These are phyloP conservation scores for Clytia hemisphaerica DNA, from an alignment of 30 jellyfish, hydroid and myxozoan species.

Conservation along the genomic window DNA sequence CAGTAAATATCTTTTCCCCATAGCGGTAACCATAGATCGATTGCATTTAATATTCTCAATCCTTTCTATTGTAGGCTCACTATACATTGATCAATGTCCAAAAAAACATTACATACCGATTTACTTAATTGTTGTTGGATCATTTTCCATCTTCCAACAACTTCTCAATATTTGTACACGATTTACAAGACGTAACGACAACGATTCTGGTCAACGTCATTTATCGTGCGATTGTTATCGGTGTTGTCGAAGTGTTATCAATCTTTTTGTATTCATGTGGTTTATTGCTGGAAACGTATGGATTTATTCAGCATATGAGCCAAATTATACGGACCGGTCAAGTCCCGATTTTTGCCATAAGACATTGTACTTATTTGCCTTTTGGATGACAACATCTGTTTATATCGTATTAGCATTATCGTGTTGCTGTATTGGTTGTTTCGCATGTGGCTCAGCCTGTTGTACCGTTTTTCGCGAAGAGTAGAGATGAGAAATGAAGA, in stretches of 20 bases:
- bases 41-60: too few species aligned
- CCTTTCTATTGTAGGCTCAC: slow-evolving; percentile 16
- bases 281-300: slow-evolving; percentile 61
- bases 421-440: slow-evolving; percentile 42
- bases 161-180: slow-evolving; percentile 5
- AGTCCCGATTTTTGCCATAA: slow-evolving; percentile 31
- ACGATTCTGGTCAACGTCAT: neutral
- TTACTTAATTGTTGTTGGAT: slow-evolving; percentile 41
- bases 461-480: too few species aligned
- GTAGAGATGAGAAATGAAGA: too few species aligned
- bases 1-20: too few species aligned
- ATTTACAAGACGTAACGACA: slow-evolving; percentile 3
- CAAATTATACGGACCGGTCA: slow-evolving; percentile 14
- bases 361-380: slow-evolving; percentile 37
- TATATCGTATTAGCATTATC: slow-evolving; percentile 22
- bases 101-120: slow-evolving; percentile 40
- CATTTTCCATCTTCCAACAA: slow-evolving; percentile 39
- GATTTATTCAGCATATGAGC: slow-evolving; percentile 33
- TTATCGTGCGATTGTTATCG: too few species aligned
- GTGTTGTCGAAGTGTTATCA: slow-evolving; percentile 21
- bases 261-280: slow-evolving; percentile 46
- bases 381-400: slow-evolving; percentile 50
- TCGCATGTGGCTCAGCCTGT: slow-evolving; percentile 10
- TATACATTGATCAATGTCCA: slow-evolving; percentile 23
- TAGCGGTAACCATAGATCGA: too few species aligned